Evolutionary conservation across 2,888 invertebrate species (phyloP).

Genomic region (Poecilus cupreus): DNA sequence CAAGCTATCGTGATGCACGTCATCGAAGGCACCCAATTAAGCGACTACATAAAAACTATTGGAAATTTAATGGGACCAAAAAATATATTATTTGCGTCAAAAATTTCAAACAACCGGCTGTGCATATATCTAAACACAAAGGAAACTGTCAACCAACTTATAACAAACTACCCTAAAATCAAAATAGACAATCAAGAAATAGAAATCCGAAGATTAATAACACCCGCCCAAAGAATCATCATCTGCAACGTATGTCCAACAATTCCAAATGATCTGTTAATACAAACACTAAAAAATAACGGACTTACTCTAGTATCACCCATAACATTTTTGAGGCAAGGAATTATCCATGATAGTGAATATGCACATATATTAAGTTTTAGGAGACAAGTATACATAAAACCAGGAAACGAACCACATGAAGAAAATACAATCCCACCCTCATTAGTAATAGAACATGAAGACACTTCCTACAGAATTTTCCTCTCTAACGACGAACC

Average conservation of each 20-base stretch:
- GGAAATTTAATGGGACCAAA: too few relatives aligned
- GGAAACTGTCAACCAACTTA: neutral
- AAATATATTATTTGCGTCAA: neutral
- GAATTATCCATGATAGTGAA: neutral
- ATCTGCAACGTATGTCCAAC: constrained; percentile 1
- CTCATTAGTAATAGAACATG: too few relatives aligned
- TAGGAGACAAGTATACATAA: constrained; percentile 10
- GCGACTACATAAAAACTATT: neutral
- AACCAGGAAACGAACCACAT: neutral
- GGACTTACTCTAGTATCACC: neutral
- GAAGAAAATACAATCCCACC: too few relatives aligned
- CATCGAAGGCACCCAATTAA: neutral
- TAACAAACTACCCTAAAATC: neutral
- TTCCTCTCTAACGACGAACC: too few relatives aligned
- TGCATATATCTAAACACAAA: neutral
- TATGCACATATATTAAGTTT: constrained; percentile 6
- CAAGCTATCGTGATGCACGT: neutral
- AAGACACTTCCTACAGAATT: too few relatives aligned
- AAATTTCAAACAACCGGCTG: constrained; percentile 4
- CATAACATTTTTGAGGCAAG: constrained; percentile 8
- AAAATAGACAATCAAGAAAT: neutral
- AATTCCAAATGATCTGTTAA: constrained; percentile 12
- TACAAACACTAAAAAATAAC: neutral
- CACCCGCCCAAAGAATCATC: neutral
- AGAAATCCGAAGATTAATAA: neutral